Percentiles rank a stretch among this genome's conserved stretches.
Evolutionary conservation across 2,797 vertebrate genomes (phyloP).

Genomic region (Pagetopsis macropterus): DNA sequence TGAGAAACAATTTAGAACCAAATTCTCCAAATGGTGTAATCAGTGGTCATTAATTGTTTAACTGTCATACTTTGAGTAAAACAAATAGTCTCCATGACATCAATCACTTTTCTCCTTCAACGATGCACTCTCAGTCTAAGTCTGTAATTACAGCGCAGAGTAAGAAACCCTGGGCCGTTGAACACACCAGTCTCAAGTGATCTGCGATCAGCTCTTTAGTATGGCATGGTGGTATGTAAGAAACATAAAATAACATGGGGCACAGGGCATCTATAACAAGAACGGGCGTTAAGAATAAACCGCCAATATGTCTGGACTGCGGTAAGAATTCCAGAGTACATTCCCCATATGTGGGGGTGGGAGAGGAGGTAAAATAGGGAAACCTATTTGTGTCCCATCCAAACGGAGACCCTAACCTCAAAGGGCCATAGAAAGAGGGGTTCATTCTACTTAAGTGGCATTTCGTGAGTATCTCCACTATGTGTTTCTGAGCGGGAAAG

Average conservation of each 20-base stretch:
- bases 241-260: conserved; percentile 67
- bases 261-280: conserved; percentile 73
- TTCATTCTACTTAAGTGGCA: conserved; percentile 9
- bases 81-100: conserved; percentile 1
- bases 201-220: conserved; percentile 56
- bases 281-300: conserved; percentile 79
- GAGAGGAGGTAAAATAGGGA: conserved; percentile 63
- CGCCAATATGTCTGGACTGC: conserved; percentile 75
- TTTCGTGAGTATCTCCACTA: background rate
- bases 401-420: conserved; percentile 40
- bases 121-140: conserved; percentile 16
- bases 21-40: rapidly evolving
- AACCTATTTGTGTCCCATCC: conserved; percentile 75
- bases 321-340: conserved; percentile 77
- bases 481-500: background rate
- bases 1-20: background rate
- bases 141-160: conserved; percentile 51
- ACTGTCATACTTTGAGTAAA: background rate
- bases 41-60: background rate
- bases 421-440: conserved; percentile 6
- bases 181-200: conserved; percentile 42
- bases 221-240: conserved; percentile 56
- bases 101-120: background rate
- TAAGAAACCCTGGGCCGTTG: conserved; percentile 14
- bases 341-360: conserved; percentile 68